Evolutionary conservation across 2,113 vertebrate species (phyloP), one percentile per base, ranked within the genome.

Genomic region (Camarhynchus parvulus): DNA sequence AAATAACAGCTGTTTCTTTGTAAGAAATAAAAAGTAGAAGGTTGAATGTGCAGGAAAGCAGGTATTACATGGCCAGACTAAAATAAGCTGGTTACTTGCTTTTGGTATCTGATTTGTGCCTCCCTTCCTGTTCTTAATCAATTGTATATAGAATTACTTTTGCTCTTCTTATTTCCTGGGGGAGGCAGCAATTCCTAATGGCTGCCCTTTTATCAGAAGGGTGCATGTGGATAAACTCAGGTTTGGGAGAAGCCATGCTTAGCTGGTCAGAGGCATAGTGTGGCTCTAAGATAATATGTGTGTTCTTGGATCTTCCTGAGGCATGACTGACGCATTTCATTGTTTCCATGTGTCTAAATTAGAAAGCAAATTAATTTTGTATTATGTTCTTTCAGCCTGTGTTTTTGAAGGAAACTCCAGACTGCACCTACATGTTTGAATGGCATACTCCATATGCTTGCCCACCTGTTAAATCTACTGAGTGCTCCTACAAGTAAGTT

Each of bases 401-500:
- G 35, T 99, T 99, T 74, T 97, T 99, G 78, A 98, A 95, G 72
- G 99, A 99, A 98, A 99, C 99, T 6, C 93, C 98, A 5, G 99
- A 99, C 24, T 99, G 99, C 67, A 99, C 98, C 46, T 99, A 99
- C 94, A 52, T 99, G 97, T 99, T 99, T 83, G 98, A 97, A 91
- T 99, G 99, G 99, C 98, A 98, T 41, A 99, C 99, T 0, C 97
- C 97, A 23, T 96, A 99, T 59, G 99, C 99, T 92, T 99, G 99
- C 61, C 93, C 98, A 11, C 98, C 99, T 13, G 98, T 98, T 76
- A 98, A 98, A 85, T 97, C 98, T 85, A 98, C 97, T 7, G 98
- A 98, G 90, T 99, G 99, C 87, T 99, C 99, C 9, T 99, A 98
- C 97, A 99, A 98, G 99, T 99, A 97, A 98, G 97, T 75, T 61